Conservation (phyloP, 2,113 vertebrate species). For the Carassius gibelio region DNA sequence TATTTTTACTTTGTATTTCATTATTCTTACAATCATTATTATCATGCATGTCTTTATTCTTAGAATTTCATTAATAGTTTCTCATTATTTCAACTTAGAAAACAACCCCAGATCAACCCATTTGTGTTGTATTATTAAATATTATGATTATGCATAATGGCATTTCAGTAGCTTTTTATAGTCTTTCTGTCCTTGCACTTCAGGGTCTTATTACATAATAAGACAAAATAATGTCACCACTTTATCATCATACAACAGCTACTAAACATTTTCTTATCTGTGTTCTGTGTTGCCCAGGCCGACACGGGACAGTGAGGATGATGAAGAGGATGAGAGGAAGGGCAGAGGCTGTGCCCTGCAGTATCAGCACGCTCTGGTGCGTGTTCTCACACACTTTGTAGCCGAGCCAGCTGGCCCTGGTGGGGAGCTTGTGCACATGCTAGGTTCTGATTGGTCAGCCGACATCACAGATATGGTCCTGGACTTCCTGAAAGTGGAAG, state of each 20-base stretch:
- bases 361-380: constrained; percentile 91
- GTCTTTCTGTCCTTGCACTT: neutral
- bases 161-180: neutral
- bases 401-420: constrained; percentile 80
- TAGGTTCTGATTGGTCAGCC: constrained; percentile 93
- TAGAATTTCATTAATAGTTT: neutral
- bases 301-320: constrained; percentile 93
- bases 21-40: neutral
- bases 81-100: neutral
- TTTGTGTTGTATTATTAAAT: neutral
- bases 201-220: neutral
- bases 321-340: constrained; percentile 92
- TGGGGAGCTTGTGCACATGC: constrained; percentile 85
- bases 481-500: constrained; percentile 91
- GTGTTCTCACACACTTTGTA: constrained; percentile 94
- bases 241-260: neutral
- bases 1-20: neutral
- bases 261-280: neutral
- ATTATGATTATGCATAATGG: neutral
- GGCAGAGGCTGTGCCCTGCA: constrained; percentile 91
- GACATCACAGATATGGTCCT: constrained; percentile 92
- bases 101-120: neutral
- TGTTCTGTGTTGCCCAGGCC: constrained; percentile 75
- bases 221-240: neutral
- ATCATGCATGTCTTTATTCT: neutral